Conservation (phyloP, 1,140 invertebrate species). For the Ridgeia piscesae region DNA sequence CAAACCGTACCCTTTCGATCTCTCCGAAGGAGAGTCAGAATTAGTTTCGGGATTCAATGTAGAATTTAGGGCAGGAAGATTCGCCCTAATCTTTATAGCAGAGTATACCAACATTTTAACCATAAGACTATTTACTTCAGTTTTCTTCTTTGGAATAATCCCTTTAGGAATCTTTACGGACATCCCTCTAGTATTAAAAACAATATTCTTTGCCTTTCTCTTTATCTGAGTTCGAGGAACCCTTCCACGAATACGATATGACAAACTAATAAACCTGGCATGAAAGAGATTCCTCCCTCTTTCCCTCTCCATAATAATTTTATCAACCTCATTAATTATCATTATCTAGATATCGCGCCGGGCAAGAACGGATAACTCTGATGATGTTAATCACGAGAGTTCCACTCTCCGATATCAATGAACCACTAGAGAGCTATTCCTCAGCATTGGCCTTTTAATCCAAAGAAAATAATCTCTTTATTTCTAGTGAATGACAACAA, state of each 20-base stretch:
- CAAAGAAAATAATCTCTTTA: slow-evolving; percentile 5
- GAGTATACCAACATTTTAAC: slow-evolving; percentile 73
- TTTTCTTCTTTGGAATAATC: slow-evolving; percentile 3
- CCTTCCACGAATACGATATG: slow-evolving; percentile 17
- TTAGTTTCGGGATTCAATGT: slow-evolving; percentile 77
- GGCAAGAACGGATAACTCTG: slow-evolving; percentile 19
- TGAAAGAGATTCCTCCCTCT: slow-evolving; percentile 15
- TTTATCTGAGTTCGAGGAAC: slow-evolving; percentile 17
- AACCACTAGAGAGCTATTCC: not conserved
- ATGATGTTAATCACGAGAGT: slow-evolving; percentile 17
- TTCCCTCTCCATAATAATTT: slow-evolving; percentile 2
- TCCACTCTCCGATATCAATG: not conserved
- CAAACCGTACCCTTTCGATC: slow-evolving; percentile 78
- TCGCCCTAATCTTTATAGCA: slow-evolving; percentile 73
- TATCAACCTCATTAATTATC: not conserved
- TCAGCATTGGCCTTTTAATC: slow-evolving; percentile 18
- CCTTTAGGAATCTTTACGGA: not conserved
- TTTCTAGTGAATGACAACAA: slow-evolving; percentile 19
- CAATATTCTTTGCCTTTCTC: not conserved
- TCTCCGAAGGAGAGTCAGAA: slow-evolving; percentile 73
- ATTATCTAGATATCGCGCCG: slow-evolving; percentile 9
- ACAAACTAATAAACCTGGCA: slow-evolving; percentile 11
- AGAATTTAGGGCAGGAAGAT: slow-evolving; percentile 69
- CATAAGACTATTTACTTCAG: slow-evolving; percentile 59
- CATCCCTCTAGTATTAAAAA: not conserved